Conservation (phyloP, 2,888 invertebrate species). For the Prionchulus punctatus region DNA sequence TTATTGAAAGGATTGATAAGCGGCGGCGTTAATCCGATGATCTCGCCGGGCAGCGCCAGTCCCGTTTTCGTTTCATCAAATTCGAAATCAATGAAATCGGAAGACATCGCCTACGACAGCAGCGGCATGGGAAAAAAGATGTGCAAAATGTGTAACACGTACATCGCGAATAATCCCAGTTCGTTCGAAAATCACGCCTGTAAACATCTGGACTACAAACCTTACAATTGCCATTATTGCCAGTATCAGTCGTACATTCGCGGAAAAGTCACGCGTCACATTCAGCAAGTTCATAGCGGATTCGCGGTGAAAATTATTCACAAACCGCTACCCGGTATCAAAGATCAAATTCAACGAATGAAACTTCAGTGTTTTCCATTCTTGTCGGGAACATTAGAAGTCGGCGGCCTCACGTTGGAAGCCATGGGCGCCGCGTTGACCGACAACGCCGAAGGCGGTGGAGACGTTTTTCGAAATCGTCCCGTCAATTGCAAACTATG, state of each 20-base stretch:
- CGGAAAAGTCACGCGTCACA: constrained; percentile 11
- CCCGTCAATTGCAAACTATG: not conserved
- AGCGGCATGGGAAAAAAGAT: constrained; percentile 4
- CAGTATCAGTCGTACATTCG: constrained; percentile 10
- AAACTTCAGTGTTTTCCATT: constrained; percentile 11
- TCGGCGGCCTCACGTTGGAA: no score
- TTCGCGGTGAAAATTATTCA: not conserved
- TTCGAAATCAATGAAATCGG: no score
- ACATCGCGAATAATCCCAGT: constrained; percentile 7
- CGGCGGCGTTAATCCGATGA: no score
- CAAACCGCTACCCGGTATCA: constrained; percentile 9
- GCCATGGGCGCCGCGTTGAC: no score
- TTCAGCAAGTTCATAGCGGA: constrained; percentile 9
- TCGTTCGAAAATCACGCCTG: constrained; percentile 13
- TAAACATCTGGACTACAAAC: constrained; percentile 12
- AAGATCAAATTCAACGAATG: constrained; percentile 4
- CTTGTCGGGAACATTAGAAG: not conserved
- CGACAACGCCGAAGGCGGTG: not conserved
- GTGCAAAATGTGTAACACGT: constrained; percentile 8
- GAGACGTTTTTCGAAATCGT: not conserved
- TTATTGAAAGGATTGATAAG: no score
- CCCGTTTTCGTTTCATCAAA: no score
- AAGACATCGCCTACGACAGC: no score
- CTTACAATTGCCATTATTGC: constrained; percentile 10
- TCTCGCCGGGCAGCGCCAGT: no score